Evolutionary conservation across 2,888 invertebrate genomes (phyloP).

Genomic region (Siphlonurus alternatus): DNA sequence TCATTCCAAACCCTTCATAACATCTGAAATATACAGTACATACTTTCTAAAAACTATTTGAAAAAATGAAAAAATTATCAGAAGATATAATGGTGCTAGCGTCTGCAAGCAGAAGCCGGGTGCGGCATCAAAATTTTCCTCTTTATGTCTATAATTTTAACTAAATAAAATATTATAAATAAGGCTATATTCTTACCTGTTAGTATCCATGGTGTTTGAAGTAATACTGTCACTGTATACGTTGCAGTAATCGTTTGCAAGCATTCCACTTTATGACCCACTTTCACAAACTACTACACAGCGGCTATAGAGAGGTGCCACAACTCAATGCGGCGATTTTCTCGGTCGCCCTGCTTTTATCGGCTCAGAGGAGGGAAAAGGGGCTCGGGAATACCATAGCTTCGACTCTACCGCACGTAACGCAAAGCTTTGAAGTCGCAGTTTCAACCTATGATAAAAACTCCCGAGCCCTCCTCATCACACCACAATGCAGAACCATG

Average conservation of each 20-base stretch:
- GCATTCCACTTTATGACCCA: conserved; percentile 9
- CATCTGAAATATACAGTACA: too few species aligned
- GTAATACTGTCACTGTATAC: conserved; percentile 12
- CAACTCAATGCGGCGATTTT: background rate
- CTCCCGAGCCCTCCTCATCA: conserved; percentile 1
- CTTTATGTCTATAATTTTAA: too few species aligned
- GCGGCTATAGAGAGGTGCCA: background rate
- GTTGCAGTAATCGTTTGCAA: conserved; percentile 10
- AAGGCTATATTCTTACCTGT: conserved; percentile 12
- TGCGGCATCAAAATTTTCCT: too few species aligned
- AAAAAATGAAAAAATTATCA: too few species aligned
- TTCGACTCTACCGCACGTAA: background rate
- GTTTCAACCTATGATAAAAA: background rate
- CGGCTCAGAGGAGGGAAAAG: background rate
- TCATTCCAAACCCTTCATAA: too few species aligned
- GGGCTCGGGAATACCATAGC: background rate
- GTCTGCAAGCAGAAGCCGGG: too few species aligned
- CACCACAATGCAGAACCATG: background rate
- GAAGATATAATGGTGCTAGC: too few species aligned
- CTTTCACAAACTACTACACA: conserved; percentile 8
- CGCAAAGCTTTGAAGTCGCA: background rate
- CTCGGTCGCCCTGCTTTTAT: background rate
- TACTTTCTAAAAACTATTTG: too few species aligned
- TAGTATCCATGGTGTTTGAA: conserved; percentile 12
- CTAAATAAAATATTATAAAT: too few species aligned